Base-by-base conservation (phyloP, 2,888 invertebrate species). In the Alloplasta piceator region DNA sequence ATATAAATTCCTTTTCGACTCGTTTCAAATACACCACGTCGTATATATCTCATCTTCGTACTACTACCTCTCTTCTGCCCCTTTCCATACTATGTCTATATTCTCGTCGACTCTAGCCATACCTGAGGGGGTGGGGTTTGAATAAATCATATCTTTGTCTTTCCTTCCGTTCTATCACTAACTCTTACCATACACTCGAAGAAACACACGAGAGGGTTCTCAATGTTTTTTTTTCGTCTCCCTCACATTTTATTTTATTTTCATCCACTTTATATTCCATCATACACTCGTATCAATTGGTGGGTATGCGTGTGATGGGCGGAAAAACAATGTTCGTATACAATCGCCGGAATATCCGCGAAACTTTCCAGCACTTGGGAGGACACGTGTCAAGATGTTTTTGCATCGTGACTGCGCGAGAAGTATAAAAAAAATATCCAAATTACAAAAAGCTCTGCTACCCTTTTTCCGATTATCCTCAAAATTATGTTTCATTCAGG, bases 1-100 rank as follows among this genome's bases (percentile, higher is more conserved):
- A 82, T 68, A 82, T 79, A 82, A 80, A 81, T 81, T 74, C 71
- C 74, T 55, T 48, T 81, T 71, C 74, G 74, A 78, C 73, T 74
- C 60, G 66, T 46, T 73, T 64, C 73, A 38, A 55, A 81, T 74
- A 74, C 43, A 66, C 61, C 43, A 61, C 64, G 50, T 56, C 6
- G 64, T 56, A 68, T 71, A 56, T 77, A 41, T 78, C 74, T 64
- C 71, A 38, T 48, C 52, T 72, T 56, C 43, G 73, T 75, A 79
- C 64, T 43, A 71, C 61, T 55, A 76, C 63, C 7, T 61, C 48
- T 50, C 52, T 63, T 41, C 50, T 36, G 14, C 61, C 14, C 60
- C 43, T 14, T 41, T 12, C 10, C 14, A 43, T 63, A 7, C 38
- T n/a, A 9, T 43, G 14, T 50, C 63, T 74, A 56, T 38, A 52